Percentiles rank a stretch among this genome's conserved stretches.
Evolutionary conservation across 1,140 invertebrate species (phyloP).

Genomic region (Heliconius congener): DNA sequence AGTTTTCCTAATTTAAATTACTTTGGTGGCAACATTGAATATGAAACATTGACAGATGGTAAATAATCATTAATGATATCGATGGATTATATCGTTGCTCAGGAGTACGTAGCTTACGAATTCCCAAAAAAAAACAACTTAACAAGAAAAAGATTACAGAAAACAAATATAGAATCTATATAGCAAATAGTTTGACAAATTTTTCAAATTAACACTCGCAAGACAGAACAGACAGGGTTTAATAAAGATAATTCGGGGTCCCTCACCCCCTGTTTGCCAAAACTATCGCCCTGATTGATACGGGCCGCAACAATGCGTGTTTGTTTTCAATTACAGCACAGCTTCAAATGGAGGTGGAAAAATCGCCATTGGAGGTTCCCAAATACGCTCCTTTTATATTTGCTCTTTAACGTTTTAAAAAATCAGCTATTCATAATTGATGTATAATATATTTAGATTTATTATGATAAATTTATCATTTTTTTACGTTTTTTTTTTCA

Average conservation of each 20-base stretch:
- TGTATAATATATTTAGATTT: neutral
- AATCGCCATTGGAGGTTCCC: constrained; percentile 28
- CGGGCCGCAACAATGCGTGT: constrained; percentile 71
- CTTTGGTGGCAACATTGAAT: no score
- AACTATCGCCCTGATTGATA: constrained; percentile 69
- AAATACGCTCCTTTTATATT: constrained; percentile 4
- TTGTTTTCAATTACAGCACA: constrained; percentile 70
- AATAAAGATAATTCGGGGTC: constrained; percentile 40
- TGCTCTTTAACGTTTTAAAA: neutral
- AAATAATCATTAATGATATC: no score
- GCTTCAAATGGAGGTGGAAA: constrained; percentile 35
- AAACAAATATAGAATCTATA: neutral
- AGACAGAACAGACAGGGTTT: constrained; percentile 38
- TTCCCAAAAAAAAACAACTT: no score
- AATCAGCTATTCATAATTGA: neutral
- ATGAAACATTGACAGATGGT: no score
- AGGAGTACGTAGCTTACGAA: no score
- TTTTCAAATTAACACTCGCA: constrained; percentile 36
- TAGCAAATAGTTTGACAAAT: constrained; percentile 24
- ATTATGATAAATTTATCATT: neutral
- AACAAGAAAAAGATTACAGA: neutral
- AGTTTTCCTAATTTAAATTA: no score
- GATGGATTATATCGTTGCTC: no score
- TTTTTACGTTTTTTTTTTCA: no score
- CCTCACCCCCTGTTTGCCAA: constrained; percentile 45